Evolutionary conservation across 2,888 invertebrate genomes (phyloP), one percentile per base, ranked within the genome.

Genomic region (Pachydiplax longipennis): DNA sequence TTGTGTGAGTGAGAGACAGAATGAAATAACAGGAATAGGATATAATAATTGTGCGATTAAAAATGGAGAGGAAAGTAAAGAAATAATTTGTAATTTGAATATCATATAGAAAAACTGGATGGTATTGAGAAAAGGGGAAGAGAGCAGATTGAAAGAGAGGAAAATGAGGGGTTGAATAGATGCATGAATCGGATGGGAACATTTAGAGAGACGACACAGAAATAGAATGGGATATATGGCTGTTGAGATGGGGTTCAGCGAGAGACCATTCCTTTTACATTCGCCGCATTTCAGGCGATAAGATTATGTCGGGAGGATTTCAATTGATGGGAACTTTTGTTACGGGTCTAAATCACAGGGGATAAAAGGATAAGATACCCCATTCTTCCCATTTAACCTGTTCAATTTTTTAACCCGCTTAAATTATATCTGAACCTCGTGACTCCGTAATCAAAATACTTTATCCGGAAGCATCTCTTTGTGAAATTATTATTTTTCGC

Each of bases 251-350:
- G 73, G 25, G 31, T 31, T 22, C 25, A 31, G 61, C 61, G 61
- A 18, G 61, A 15, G 58, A 25, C 31, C 53, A 25, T 82, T 25
- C 31, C 83, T 87, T 61, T 40, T 61, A 37, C 61, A 87, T 87
- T 87, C 87, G 61, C 87, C 87, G 40, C 87, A 87, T 87, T 87
- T 61, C 87, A 35, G 13, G 61, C 87, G 87, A 87, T 87, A 87
- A 87, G 87, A 87, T 87, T 87, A 87, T 61, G 87, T 87, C 87
- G 87, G 87, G 35, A 22, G 87, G 61, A 87, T 87, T 87, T 87
- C 61, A 61, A 87, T 87, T 87, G 87, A 87, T 87, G 87, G 87
- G 87, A 87, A 58, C 58, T 40, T 61, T 87, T 61, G 61, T 37
- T 31, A 73, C 37, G 87, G 87, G 18, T 37, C 61, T 87, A 87